These are phyloP conservation scores for Propithecus deckenii DNA, from an alignment of 2,797 vertebrate species.

Conservation along the genomic window DNA sequence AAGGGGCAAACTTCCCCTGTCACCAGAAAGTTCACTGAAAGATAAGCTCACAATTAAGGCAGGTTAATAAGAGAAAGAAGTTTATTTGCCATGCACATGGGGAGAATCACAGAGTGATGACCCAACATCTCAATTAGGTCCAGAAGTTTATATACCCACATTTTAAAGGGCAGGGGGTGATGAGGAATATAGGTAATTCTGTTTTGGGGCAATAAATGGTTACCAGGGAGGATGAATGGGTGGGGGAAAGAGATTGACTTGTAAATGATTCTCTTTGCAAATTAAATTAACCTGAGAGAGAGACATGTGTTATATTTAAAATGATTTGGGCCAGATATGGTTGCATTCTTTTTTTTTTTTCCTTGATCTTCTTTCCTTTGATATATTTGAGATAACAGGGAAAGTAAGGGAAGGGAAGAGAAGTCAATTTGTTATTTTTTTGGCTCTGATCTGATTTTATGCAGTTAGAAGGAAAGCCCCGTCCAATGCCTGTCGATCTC, in stretches of 20 bases:
- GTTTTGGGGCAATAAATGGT: neutral
- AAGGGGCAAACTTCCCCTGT: neutral
- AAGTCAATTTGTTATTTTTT: neutral
- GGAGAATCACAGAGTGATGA: neutral
- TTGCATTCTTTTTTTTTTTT: neutral
- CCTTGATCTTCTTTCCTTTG: neutral
- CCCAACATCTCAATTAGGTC: neutral
- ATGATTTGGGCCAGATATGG: neutral
- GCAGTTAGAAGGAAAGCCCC: neutral
- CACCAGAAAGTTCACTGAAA: neutral
- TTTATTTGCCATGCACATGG: neutral
- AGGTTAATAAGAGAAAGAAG: neutral
- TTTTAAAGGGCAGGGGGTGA: neutral
- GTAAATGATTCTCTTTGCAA: neutral
- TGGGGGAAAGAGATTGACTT: neutral
- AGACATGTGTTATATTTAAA: neutral
- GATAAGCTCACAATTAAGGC: neutral
- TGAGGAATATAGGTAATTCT: neutral
- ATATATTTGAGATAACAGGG: neutral
- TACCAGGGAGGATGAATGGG: neutral
- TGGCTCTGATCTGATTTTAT: neutral
- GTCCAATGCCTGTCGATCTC: neutral
- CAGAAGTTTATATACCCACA: neutral
- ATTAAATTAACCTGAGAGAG: neutral
- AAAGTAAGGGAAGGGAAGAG: neutral